phyloP scores from a whole-genome alignment of 1,140 invertebrate species.

The Drosophila repleta region DNA sequence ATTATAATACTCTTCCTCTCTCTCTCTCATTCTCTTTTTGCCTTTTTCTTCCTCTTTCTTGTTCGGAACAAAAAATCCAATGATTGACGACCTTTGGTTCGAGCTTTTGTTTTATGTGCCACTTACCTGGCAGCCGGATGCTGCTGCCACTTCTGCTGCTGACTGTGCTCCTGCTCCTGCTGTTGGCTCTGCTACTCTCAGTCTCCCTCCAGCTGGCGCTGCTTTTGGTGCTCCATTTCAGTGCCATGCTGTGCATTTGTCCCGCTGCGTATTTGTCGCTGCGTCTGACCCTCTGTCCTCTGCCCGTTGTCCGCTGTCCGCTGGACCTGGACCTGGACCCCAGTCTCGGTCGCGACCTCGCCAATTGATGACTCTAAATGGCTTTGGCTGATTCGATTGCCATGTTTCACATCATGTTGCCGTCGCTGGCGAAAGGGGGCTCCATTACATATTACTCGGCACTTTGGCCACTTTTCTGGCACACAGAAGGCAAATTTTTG shows the following conservation, averaged over 20 bases:
- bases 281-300: conserved; percentile 7
- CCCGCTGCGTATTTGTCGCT: conserved; percentile 22
- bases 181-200: not conserved
- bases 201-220: conserved; percentile 27
- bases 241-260: conserved; percentile 67
- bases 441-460: conserved; percentile 81
- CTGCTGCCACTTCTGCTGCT: not conserved
- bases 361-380: conserved; percentile 81
- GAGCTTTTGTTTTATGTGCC: conserved; percentile 33
- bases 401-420: conserved; percentile 81
- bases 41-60: not conserved
- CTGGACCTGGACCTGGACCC: not conserved
- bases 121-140: conserved; percentile 63
- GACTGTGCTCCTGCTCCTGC: not conserved
- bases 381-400: conserved; percentile 80
- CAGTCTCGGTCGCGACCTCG: conserved; percentile 53
- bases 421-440: conserved; percentile 71
- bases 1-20: not conserved
- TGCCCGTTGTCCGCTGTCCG: not conserved
- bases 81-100: conserved; percentile 43
- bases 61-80: not conserved
- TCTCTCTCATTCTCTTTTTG: not conserved
- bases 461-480: conserved; percentile 67
- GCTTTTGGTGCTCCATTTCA: conserved; percentile 17
- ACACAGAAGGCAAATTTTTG: conserved; percentile 51